Percentiles rank a stretch among this genome's conserved stretches.
Evolutionary conservation across 1,140 invertebrate genomes (phyloP).

Genomic region (Babylonia areolata): DNA sequence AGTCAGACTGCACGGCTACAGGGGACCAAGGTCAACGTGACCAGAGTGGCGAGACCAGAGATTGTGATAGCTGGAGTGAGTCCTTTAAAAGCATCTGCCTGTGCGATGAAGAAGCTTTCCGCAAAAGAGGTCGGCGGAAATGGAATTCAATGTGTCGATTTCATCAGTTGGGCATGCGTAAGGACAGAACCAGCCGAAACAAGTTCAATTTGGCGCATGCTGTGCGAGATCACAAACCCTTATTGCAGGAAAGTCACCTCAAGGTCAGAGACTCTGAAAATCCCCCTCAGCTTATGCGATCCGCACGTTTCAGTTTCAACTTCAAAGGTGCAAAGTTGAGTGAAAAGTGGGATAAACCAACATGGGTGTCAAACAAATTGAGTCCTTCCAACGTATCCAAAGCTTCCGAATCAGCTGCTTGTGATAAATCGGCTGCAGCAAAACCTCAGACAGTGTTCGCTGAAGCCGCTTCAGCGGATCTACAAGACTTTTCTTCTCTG

Average conservation of each 20-base stretch:
- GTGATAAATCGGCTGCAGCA: neutral
- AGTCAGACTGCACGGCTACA: neutral
- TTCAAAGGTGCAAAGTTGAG: neutral
- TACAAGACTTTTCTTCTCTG: neutral
- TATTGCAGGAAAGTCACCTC: neutral
- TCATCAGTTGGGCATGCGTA: neutral
- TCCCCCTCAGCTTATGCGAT: neutral
- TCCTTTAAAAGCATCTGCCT: slow-evolving; percentile 1
- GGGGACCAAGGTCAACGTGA: neutral
- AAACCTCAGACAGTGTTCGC: neutral
- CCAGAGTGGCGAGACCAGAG: neutral
- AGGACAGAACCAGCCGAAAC: neutral
- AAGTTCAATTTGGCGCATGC: neutral
- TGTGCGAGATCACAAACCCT: neutral
- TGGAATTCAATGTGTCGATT: slow-evolving; percentile 6
- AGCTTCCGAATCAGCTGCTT: neutral
- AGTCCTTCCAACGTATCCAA: neutral
- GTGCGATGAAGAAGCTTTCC: neutral
- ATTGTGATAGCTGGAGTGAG: neutral
- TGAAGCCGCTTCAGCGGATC: neutral
- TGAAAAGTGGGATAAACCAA: neutral
- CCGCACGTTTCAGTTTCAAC: neutral
- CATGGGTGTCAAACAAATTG: neutral
- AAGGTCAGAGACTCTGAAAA: neutral
- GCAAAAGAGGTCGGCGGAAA: neutral